Evolutionary conservation across 2,113 vertebrate species (phyloP).

Genomic region (Oophaga pumilio): DNA sequence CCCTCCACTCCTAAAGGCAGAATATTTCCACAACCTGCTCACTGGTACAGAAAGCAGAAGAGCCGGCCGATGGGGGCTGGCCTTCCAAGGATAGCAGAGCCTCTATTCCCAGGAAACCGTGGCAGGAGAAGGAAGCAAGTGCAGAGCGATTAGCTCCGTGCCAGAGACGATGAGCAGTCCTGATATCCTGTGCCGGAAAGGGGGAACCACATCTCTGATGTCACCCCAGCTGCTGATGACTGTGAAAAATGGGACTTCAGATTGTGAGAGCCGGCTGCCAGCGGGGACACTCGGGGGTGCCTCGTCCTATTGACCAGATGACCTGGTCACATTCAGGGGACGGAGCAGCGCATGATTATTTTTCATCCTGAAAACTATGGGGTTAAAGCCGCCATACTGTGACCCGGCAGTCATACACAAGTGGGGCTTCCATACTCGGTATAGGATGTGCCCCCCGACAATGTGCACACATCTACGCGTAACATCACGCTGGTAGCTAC

Average conservation of each 20-base stretch:
- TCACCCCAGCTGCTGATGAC: conserved; percentile 66
- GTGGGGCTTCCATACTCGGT: too few relatives aligned
- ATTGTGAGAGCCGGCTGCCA: conserved; percentile 63
- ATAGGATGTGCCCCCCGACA: too few relatives aligned
- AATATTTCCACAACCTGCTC: background rate
- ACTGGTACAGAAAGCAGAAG: conserved; percentile 30
- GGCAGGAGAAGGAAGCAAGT: conserved; percentile 59
- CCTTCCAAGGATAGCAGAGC: conserved; percentile 52
- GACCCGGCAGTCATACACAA: too few relatives aligned
- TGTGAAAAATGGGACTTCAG: conserved; percentile 70
- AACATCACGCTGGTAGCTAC: too few relatives aligned
- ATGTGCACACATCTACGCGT: too few relatives aligned
- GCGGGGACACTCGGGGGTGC: conserved; percentile 7
- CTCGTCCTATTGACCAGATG: background rate
- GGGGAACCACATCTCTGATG: conserved; percentile 63
- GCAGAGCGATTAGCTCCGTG: conserved; percentile 64
- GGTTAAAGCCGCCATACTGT: too few relatives aligned
- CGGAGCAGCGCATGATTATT: background rate
- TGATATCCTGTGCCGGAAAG: conserved; percentile 63
- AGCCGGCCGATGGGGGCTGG: conserved; percentile 12
- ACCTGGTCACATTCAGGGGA: background rate
- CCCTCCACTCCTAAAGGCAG: background rate
- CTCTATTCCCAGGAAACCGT: conserved; percentile 52
- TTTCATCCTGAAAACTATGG: too few relatives aligned
- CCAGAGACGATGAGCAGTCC: conserved; percentile 67